Base-by-base conservation (phyloP, 2,113 vertebrate genomes). In the Gasterosteus aculeatus region DNA sequence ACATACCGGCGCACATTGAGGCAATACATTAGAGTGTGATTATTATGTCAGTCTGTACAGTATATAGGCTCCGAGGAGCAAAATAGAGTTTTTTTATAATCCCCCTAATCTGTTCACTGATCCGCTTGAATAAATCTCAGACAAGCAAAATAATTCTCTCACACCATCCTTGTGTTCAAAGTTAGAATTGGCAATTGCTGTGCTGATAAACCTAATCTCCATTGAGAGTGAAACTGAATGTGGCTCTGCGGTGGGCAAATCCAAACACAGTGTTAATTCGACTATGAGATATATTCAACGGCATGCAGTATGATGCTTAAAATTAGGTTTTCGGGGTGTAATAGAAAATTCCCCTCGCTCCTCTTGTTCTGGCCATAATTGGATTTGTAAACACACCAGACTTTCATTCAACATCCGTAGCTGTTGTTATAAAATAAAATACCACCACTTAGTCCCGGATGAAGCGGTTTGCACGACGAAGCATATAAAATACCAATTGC, bases 21-120 rank as follows among this genome's bases (percentile, higher is more conserved):
- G 79, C 69, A 64, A 75, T 77, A 75, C 65, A 67, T 65, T 31
- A 75, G 66, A 44, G 31, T 26, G 10, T 58, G 66, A 83, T 82
- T 78, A 78, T 70, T 72, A 18, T 82, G 77, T 80, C 77, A 77
- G 69, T 76, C 38, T 76, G 54, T 57, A 42, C 31, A 75, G 54
- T 60, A 42, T 53, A 51, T 72, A 75, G 70, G 58, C 2, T 54
- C 38, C 5, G 11, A 53, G 51, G 70, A 85, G 80, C 11, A 42
- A 54, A 65, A 22, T 44, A 61, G 67, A 78, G 85, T 64, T 66
- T 84, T 84, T 78, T 67, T 46, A 38, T 84, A 85, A 85, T 80
- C 78, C 85, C 47, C 5, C n/a, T 87, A 82, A 88, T 87, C 82
- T 87, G 82, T 88, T 87, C 87, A 84, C 60, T 2, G 12, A 82